Percentiles rank a stretch among this genome's conserved stretches.
These are phyloP conservation scores for Bugula neritina DNA, from an alignment of 2,888 invertebrate genomes.

Conservation along the genomic window DNA sequence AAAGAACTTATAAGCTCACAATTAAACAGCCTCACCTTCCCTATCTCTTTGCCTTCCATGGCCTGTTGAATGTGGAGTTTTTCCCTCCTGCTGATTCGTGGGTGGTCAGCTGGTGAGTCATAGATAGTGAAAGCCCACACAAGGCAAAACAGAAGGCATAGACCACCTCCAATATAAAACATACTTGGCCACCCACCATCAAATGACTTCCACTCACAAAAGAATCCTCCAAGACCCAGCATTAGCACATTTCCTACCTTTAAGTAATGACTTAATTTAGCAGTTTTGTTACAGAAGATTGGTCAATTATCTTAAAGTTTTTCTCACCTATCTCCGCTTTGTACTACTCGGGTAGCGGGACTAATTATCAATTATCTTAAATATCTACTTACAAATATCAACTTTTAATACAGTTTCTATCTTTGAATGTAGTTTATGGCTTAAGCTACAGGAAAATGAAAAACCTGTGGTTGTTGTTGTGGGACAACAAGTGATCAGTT, in stretches of 20 bases:
- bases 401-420: too few relatives aligned
- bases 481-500: too few relatives aligned
- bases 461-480: too few relatives aligned
- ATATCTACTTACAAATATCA: too few relatives aligned
- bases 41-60: slow-evolving; percentile 26
- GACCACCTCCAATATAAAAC: slow-evolving; percentile 59
- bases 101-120: slow-evolving; percentile 59
- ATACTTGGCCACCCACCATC: slow-evolving; percentile 61
- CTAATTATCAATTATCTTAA: too few relatives aligned
- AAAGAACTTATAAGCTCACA: too few relatives aligned
- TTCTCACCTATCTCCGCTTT: too few relatives aligned
- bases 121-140: slow-evolving; percentile 55
- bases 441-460: too few relatives aligned
- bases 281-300: slow-evolving; percentile 59
- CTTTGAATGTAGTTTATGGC: too few relatives aligned
- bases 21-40: slow-evolving; percentile 1
- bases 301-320: slow-evolving; percentile 9
- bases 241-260: slow-evolving; percentile 67
- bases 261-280: too few relatives aligned
- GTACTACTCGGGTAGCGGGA: background rate
- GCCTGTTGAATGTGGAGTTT: slow-evolving; percentile 38
- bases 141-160: slow-evolving; percentile 7
- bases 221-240: slow-evolving; percentile 59
- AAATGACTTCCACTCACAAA: slow-evolving; percentile 58
- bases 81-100: slow-evolving; percentile 55